Base-by-base conservation (phyloP, 1,140 invertebrate species). In the Monomorium pharaonis region DNA sequence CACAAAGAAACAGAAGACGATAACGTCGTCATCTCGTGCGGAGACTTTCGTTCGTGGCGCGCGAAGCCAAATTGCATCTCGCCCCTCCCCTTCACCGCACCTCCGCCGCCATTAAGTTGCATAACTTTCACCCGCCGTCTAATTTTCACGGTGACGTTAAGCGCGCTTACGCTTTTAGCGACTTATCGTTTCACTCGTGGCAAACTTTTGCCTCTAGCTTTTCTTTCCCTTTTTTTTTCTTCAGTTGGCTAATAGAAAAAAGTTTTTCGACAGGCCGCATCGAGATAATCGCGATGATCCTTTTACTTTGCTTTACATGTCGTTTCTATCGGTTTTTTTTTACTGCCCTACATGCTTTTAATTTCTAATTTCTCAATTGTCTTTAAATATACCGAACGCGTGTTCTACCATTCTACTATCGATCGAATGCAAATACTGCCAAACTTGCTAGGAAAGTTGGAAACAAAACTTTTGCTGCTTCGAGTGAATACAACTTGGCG, bases 91-190 rank as follows among this genome's bases (percentile, higher is more conserved):
- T 33, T 44, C n/a, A n/a, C n/a, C n/a, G n/a, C n/a, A n/a, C 21
- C 14, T 10, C 27, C 21, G 16, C 14, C 30, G 44, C 9, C 72
- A 63, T 77, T 62, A 51, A 84, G 42, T 84, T 84, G 72, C 58
- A 75, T 33, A 65, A 77, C 47, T 84, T 77, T 84, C 30, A 44
- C 72, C n/a, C 72, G 58, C 14, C 51, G 67, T 83, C 67, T 83
- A 83, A 60, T 83, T 83, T 83, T 83, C 67, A 60, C 24, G 27
- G 42, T 74, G 54, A 83, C 51, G 27, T 62, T 84, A 84, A 77
- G 81, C 30, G 70, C 42, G 72, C 69, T 83, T 74, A 74, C 80
- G 67, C 72, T 77, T 84, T 84, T 77, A 84, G 33, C 58, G 44
- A 77, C 72, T 84, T 84, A 84, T 84, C 72, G 30, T 63, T 84